Percentiles rank a stretch among this genome's conserved stretches.
phyloP scores from a whole-genome alignment of 2,113 vertebrate genomes.

The Cygnus atratus region DNA sequence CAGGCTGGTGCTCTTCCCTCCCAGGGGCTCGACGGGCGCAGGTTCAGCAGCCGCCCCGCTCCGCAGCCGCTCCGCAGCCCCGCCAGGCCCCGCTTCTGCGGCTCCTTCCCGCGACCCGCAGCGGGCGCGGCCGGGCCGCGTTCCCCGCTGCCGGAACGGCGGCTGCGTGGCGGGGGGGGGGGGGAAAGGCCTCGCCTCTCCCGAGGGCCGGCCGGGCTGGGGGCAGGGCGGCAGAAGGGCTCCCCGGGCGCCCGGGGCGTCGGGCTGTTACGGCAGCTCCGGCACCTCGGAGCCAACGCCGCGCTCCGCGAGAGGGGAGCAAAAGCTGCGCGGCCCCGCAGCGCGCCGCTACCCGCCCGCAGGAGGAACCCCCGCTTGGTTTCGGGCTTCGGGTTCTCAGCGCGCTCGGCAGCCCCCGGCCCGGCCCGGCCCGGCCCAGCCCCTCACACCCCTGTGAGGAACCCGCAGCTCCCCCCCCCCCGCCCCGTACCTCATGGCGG shows the following conservation, averaged over 20 bases:
- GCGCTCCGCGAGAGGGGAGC: background rate
- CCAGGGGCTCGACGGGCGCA: background rate
- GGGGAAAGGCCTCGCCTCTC: background rate
- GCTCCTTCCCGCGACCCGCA: conserved; percentile 12
- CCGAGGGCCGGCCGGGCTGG: background rate
- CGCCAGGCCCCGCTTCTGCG: background rate
- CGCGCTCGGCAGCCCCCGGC: background rate
- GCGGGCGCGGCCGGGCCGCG: background rate
- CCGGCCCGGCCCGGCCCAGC: too few relatives aligned
- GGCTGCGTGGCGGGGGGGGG: background rate
- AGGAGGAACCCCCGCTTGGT: background rate
- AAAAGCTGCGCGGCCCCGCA: background rate
- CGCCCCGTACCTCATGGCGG: too few relatives aligned
- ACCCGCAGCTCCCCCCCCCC: too few relatives aligned
- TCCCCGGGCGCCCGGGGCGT: background rate
- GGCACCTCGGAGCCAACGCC: background rate
- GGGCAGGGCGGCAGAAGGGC: background rate
- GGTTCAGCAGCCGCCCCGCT: background rate
- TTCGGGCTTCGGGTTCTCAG: background rate
- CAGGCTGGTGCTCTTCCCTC: background rate
- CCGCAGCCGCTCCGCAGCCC: background rate
- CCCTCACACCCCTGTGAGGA: too few relatives aligned
- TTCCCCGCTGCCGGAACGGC: background rate
- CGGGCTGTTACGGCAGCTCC: background rate
- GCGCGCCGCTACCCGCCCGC: background rate